Percentiles rank a stretch among this genome's conserved stretches.
phyloP scores from a whole-genome alignment of 2,797 vertebrate species.

The Sebastes diploproa region DNA sequence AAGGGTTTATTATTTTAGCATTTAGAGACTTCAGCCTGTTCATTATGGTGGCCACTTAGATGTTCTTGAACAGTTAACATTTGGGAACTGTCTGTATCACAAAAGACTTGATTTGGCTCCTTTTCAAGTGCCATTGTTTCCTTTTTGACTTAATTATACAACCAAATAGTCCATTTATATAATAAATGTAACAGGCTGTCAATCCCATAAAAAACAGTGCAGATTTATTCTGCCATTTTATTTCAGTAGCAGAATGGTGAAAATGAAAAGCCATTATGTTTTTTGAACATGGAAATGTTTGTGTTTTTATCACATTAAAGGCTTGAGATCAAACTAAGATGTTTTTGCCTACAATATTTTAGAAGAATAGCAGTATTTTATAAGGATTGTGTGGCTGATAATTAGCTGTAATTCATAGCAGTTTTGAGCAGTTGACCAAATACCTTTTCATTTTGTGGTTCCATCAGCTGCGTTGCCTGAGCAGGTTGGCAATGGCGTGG shows the following conservation, averaged over 20 bases:
- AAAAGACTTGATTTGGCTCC: background rate
- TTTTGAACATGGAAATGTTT: background rate
- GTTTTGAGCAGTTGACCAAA: background rate
- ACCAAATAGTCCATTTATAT: background rate
- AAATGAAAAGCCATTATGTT: background rate
- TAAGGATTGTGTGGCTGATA: background rate
- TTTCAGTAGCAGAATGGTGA: background rate
- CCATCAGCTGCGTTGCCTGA: conserved; percentile 89
- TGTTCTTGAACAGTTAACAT: background rate
- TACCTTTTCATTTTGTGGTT: background rate
- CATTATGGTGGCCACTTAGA: background rate
- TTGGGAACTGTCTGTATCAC: background rate
- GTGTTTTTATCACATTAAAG: background rate
- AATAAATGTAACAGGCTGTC: too few relatives aligned
- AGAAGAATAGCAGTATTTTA: background rate
- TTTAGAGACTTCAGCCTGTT: background rate
- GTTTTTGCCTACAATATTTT: background rate
- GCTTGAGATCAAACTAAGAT: background rate
- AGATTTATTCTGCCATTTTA: too few relatives aligned
- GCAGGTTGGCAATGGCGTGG: conserved; percentile 92
- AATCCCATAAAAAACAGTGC: too few relatives aligned
- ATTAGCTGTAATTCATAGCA: background rate
- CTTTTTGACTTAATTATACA: background rate
- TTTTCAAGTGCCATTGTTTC: background rate
- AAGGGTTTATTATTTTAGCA: too few relatives aligned